Evolutionary conservation across 2,888 invertebrate species (phyloP), one percentile per base, ranked within the genome.

Genomic region (Tanaodytes sp.): DNA sequence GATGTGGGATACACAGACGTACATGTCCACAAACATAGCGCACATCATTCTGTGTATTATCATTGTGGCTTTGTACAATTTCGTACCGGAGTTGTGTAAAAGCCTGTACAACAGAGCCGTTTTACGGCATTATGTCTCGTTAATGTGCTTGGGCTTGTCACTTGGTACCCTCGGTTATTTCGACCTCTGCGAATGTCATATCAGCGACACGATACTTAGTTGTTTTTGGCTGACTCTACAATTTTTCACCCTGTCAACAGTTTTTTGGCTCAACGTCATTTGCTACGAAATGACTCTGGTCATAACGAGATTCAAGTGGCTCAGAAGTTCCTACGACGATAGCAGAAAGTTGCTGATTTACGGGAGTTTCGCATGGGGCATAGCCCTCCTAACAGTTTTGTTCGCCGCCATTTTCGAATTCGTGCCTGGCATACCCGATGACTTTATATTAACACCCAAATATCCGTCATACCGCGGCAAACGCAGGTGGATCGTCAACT

Each of bases 181-280:
- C 27, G 71, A 77, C 14, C 31, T 77, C 3, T 70, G 69, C 45
- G 43, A 73, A 1, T 76, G 75, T 23, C 15, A 37, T 9, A 55
- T 76, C 1, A 68, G 51, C 27, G 65, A 76, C 40, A 33, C 72
- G 2, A 5, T 72, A 0, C 57, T 66, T 0, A 58, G 51, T 9
- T 51, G 46, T 12, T 14, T 77, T 0, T 80, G 79, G 79, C 54
- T 80, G 18, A 43, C 42, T 2, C 58, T 79, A 15, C 80, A 80
- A 49, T 80, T 72, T 30, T 80, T 80, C 40, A 77, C 81, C 3
- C 67, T 77, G n/a, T 66, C 80, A 3, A 77, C 80, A 0, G 77
- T 77, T 0, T 79, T 80, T 23, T 80, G 79, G 80, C 61, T 80
- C 8, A 80, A 80, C 51, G 75, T 78, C 2, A 75, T 80, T n/a